Percentiles rank a stretch among this genome's conserved stretches.
Evolutionary conservation across 2,113 vertebrate species (phyloP).

Genomic region (Leucoraja erinaceus): DNA sequence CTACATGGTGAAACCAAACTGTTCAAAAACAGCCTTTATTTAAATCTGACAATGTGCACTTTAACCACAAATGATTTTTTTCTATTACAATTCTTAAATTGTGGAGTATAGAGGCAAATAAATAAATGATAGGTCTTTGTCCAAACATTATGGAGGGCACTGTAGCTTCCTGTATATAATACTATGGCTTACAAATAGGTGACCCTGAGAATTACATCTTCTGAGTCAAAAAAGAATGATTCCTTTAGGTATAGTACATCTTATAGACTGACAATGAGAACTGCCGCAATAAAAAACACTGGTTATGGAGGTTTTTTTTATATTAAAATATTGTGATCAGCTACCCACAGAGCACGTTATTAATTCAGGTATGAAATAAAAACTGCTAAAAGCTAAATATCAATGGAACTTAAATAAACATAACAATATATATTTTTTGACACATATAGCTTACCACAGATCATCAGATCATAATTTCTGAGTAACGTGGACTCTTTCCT

Average conservation of each 20-base stretch:
- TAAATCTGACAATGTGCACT: no score
- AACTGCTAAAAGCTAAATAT: background rate
- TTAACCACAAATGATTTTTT: no score
- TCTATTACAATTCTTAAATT: no score
- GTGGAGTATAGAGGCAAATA: no score
- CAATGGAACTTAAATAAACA: background rate
- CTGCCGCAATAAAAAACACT: background rate
- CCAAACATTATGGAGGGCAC: no score
- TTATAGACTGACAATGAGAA: background rate
- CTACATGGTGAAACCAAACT: no score
- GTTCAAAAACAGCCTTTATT: no score
- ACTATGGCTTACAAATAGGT: background rate
- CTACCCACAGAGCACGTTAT: constrained; percentile 5
- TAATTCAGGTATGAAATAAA: background rate
- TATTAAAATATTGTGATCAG: background rate
- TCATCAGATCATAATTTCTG: constrained; percentile 10
- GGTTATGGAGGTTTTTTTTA: background rate
- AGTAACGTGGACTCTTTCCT: background rate
- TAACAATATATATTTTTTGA: background rate
- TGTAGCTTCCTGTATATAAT: background rate
- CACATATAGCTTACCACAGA: background rate
- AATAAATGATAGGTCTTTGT: no score
- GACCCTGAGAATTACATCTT: background rate
- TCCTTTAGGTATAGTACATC: background rate
- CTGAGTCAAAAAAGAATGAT: background rate